Evolutionary conservation across 2,797 vertebrate species (phyloP).

Genomic region (Steatocranus sp.): DNA sequence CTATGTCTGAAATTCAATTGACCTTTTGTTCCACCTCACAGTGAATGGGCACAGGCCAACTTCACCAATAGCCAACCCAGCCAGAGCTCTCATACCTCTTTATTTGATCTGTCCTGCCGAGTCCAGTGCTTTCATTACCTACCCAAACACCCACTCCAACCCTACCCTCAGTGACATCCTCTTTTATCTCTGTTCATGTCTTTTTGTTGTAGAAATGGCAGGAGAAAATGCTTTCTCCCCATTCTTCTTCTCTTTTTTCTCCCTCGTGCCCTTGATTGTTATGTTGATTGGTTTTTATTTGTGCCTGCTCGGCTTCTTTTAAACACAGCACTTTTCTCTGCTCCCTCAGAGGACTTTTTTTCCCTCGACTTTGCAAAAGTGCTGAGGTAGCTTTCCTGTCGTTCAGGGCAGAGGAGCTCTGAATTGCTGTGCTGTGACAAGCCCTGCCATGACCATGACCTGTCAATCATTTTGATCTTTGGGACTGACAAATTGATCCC

Average conservation of each 20-base stretch:
- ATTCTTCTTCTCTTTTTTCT: background rate
- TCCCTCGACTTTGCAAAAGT: conserved; percentile 50
- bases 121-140: conserved; percentile 52
- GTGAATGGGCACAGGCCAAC: conserved; percentile 53
- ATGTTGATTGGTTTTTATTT: conserved; percentile 60
- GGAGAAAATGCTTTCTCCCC: background rate
- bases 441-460: conserved; percentile 25
- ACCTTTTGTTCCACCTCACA: conserved; percentile 69
- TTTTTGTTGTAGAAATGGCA: background rate
- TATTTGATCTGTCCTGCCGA: conserved; percentile 59
- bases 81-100: conserved; percentile 47
- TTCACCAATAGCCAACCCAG: conserved; percentile 18
- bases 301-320: conserved; percentile 36
- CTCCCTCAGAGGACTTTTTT: conserved; percentile 26
- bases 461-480: conserved; percentile 58
- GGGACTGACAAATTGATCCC: conserved; percentile 53
- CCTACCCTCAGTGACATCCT: conserved; percentile 1
- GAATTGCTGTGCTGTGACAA: conserved; percentile 16
- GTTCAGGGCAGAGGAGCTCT: conserved; percentile 22
- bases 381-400: conserved; percentile 50
- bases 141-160: conserved; percentile 29
- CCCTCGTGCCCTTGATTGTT: conserved; percentile 8
- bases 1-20: conserved; percentile 66
- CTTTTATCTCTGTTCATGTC: conserved; percentile 32
- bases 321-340: conserved; percentile 18